Percentiles rank a stretch among this genome's conserved stretches.
Evolutionary conservation across 1,140 invertebrate species (phyloP).

Genomic region (Pogonomyrmex californicus): DNA sequence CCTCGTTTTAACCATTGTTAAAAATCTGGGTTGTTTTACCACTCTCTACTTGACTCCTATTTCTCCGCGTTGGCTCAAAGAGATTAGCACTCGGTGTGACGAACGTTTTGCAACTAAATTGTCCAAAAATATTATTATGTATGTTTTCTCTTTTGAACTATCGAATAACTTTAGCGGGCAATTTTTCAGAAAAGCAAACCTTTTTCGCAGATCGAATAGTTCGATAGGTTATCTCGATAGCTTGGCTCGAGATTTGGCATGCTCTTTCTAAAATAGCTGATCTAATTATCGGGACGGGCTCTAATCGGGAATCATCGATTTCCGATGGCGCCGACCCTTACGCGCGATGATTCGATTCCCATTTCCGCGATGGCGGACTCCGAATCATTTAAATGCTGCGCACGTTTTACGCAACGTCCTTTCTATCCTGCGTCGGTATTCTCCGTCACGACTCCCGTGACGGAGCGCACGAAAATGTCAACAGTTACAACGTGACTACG

Average conservation of each 20-base stretch:
- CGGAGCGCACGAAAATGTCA: constrained; percentile 71
- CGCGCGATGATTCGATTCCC: constrained; percentile 37
- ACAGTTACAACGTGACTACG: constrained; percentile 71
- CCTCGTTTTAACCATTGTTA: constrained; percentile 61
- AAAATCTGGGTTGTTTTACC: constrained; percentile 39
- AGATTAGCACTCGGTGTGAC: background rate
- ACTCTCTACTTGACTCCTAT: background rate
- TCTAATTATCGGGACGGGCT: background rate
- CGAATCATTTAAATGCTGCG: constrained; percentile 64
- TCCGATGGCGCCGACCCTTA: background rate
- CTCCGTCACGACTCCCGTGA: constrained; percentile 66
- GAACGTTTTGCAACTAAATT: background rate
- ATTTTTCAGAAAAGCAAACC: too few relatives aligned
- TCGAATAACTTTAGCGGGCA: too few relatives aligned
- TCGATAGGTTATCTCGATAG: background rate
- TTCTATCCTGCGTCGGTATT: constrained; percentile 66
- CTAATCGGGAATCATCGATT: constrained; percentile 20
- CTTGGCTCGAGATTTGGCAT: background rate
- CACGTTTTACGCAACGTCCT: constrained; percentile 72
- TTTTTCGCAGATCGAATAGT: background rate
- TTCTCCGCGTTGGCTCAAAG: background rate
- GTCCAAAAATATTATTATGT: too few relatives aligned
- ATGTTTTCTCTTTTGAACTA: too few relatives aligned
- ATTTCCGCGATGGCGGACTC: constrained; percentile 43
- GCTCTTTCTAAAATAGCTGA: background rate